These are phyloP conservation scores for Trochalopteron elliotii DNA, from an alignment of 2,113 vertebrate species.

Conservation along the genomic window DNA sequence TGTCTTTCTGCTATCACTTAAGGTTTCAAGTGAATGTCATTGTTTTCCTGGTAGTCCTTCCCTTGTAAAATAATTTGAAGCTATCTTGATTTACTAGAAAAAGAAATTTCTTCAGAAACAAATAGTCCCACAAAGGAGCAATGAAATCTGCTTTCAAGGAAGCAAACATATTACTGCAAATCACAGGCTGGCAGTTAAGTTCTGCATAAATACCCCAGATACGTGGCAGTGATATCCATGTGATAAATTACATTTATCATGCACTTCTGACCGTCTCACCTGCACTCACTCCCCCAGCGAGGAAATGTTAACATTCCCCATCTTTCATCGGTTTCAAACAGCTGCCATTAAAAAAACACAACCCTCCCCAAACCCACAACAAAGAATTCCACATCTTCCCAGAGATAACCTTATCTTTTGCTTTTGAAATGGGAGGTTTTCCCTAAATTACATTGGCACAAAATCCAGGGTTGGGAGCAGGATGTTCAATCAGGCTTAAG, in stretches of 20 bases:
- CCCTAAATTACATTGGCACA: background rate
- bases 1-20: background rate
- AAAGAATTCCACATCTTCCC: slow-evolving; percentile 33
- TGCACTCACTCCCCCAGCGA: background rate
- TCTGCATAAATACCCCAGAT: slow-evolving; percentile 20
- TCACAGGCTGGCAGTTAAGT: background rate
- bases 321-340: slow-evolving; percentile 49
- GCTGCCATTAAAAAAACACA: background rate
- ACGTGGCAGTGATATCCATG: background rate
- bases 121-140: background rate
- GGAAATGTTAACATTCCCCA: slow-evolving; percentile 36
- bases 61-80: background rate
- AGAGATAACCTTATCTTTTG: slow-evolving; percentile 47
- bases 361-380: background rate
- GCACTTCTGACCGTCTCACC: slow-evolving; percentile 24
- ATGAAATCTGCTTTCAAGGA: slow-evolving; percentile 24
- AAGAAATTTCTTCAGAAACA: background rate
- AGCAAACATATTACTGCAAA: background rate
- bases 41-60: background rate
- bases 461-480: background rate
- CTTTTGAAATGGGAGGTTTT: slow-evolving; percentile 26
- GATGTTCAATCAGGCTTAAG: background rate
- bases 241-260: slow-evolving; percentile 27
- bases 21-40: background rate
- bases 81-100: background rate